Percentiles rank a stretch among this genome's conserved stretches.
Conservation (phyloP, 2,888 invertebrate genomes). For the Pimpla rufipes region DNA sequence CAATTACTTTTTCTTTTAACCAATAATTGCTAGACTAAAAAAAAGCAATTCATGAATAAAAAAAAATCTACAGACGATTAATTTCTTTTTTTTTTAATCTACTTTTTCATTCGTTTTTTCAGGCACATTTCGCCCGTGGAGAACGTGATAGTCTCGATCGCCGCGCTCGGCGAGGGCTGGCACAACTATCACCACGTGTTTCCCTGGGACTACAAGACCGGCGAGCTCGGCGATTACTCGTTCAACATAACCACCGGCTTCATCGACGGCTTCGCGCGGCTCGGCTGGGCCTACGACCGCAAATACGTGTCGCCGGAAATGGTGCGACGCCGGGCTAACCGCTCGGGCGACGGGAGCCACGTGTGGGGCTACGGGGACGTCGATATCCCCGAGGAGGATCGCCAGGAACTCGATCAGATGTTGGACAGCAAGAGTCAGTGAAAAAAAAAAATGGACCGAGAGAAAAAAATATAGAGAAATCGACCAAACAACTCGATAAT, state of each 20-base stretch:
- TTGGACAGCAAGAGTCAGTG: constrained; percentile 80
- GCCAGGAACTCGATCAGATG: constrained; percentile 87
- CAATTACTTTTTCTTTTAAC: too few relatives aligned
- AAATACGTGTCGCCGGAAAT: constrained; percentile 88
- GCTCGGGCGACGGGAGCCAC: constrained; percentile 88
- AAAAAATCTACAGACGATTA: too few relatives aligned
- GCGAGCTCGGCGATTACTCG: constrained; percentile 88
- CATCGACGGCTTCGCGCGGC: constrained; percentile 91
- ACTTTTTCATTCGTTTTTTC: constrained; percentile 70
- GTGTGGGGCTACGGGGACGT: constrained; percentile 89
- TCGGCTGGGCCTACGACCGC: constrained; percentile 94
- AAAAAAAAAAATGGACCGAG: constrained; percentile 25
- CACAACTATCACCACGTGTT: constrained; percentile 94
- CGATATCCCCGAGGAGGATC: constrained; percentile 87
- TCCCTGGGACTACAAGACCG: constrained; percentile 88
- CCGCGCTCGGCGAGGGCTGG: constrained; percentile 93
- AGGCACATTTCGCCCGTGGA: constrained; percentile 92
- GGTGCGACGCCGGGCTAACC: constrained; percentile 87
- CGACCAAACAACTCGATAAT: constrained; percentile 12
- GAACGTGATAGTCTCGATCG: constrained; percentile 90
- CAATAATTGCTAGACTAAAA: too few relatives aligned
- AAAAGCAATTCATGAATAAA: not conserved
- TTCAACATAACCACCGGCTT: constrained; percentile 92
- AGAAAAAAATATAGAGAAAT: too few relatives aligned
- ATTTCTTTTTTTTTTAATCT: too few relatives aligned